Percentiles rank a stretch among this genome's conserved stretches.
These are phyloP conservation scores for Metalampra italica DNA, from an alignment of 2,888 invertebrate genomes.

Conservation along the genomic window DNA sequence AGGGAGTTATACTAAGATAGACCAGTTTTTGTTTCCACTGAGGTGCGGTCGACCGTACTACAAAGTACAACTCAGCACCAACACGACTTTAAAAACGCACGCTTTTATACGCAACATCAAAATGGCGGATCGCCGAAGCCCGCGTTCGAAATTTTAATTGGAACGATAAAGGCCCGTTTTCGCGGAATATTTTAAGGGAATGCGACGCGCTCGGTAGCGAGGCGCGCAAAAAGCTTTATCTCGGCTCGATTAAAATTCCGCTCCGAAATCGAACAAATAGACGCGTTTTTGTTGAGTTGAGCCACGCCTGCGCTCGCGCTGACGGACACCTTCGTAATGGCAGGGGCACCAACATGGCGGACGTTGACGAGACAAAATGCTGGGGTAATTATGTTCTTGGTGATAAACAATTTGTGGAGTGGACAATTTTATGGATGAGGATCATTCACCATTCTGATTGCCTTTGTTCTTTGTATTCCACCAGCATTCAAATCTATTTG, in stretches of 20 bases:
- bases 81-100: constrained; percentile 4
- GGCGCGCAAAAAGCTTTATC: constrained; percentile 25
- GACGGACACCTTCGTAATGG: constrained; percentile 4
- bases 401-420: neutral
- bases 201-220: constrained; percentile 2
- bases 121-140: constrained; percentile 66
- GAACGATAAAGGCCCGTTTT: constrained; percentile 49
- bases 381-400: neutral
- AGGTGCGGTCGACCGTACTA: no score
- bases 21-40: no score
- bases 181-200: constrained; percentile 16
- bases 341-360: constrained; percentile 10
- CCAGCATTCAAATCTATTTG: no score
- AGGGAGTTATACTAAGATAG: no score
- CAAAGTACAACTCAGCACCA: no score
- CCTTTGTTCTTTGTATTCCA: no score
- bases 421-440: no score
- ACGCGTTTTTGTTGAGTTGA: constrained; percentile 15
- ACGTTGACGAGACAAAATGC: neutral
- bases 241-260: constrained; percentile 33
- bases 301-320: constrained; percentile 18
- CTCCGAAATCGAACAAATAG: constrained; percentile 34
- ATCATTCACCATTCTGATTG: no score
- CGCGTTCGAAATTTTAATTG: constrained; percentile 72
- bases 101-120: constrained; percentile 43